Evolutionary conservation across 2,888 invertebrate genomes (phyloP), one percentile per base, ranked within the genome.

Genomic region (Oscheius sp.): DNA sequence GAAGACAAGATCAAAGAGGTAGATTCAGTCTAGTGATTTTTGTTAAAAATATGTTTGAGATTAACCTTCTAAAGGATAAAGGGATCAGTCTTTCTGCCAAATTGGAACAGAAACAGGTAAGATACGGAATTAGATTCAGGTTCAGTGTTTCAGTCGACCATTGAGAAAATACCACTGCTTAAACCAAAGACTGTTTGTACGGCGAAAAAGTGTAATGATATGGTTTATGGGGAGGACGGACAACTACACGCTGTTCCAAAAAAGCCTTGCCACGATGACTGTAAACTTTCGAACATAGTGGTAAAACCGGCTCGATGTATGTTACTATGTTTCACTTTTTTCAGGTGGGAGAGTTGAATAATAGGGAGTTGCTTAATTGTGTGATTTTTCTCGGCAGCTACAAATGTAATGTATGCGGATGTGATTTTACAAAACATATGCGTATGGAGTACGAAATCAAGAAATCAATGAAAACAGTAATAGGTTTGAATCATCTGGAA

Each of bases 241-340:
- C 60, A 35, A 60, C 5, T 3, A 33, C 13, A 13, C 10, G 13
- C 60, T 32, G 42, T 60, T 2, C 37, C 60, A 2, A 60, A 60
- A 37, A 57, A 57, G 29, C 33, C 37, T 35, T 60, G 60, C 42
- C 60, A 60, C 37, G 42, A 60, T 10, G 10, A 60, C 3, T 60
- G 60, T 21, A 7, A 10, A 3, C 21, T 53, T 53, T n/a, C n/a
- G 53, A 10, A 10, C 3, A 53, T 53, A 5, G n/a, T 10, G 3
- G 53, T 53, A 53, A 29, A 53, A n/a, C n/a, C n/a, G n/a, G n/a
- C 29, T 5, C 57, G 21, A 2, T 21, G 10, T 21, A 21, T 21
- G n/a, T 9, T 57, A 2, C 57, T 33, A 13, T 32, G 7, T 32
- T 9, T 29, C 7, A 29, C 2, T 21, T 57, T 57, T 33, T 21